Conservation (phyloP, 2,113 vertebrate genomes). For the Leucoraja erinaceus region DNA sequence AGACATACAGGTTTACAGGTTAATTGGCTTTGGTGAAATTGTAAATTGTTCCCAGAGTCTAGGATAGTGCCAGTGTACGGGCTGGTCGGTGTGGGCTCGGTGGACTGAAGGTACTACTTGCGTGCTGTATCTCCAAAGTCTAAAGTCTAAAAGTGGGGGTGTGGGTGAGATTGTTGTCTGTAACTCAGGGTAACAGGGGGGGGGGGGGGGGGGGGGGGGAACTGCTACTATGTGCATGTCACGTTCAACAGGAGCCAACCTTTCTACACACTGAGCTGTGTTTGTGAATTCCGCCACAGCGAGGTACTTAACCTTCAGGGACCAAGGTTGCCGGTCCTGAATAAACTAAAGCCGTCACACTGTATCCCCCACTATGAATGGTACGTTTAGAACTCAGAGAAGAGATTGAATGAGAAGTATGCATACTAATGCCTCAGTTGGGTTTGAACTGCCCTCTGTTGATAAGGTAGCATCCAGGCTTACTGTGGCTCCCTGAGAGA, state of each 20-base stretch:
- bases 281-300: slow-evolving; percentile 1
- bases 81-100: no score
- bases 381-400: background rate
- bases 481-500: slow-evolving; percentile 9
- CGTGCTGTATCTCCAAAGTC: no score
- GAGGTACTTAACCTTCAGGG: slow-evolving; percentile 9
- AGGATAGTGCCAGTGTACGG: no score
- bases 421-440: slow-evolving; percentile 2
- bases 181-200: slow-evolving; percentile 3
- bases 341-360: slow-evolving; percentile 28
- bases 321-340: background rate
- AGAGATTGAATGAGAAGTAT: background rate
- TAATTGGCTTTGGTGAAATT: no score
- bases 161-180: background rate
- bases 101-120: no score
- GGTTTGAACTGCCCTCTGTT: slow-evolving; percentile 10
- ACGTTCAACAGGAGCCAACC: background rate
- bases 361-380: slow-evolving; percentile 1
- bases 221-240: background rate
- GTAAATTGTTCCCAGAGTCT: no score
- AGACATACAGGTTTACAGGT: no score
- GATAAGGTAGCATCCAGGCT: slow-evolving; percentile 14
- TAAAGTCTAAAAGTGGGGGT: background rate
- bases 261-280: background rate
- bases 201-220: no score